Conservation (phyloP, 2,797 vertebrate genomes). For the Pteronotus mesoamericanus region DNA sequence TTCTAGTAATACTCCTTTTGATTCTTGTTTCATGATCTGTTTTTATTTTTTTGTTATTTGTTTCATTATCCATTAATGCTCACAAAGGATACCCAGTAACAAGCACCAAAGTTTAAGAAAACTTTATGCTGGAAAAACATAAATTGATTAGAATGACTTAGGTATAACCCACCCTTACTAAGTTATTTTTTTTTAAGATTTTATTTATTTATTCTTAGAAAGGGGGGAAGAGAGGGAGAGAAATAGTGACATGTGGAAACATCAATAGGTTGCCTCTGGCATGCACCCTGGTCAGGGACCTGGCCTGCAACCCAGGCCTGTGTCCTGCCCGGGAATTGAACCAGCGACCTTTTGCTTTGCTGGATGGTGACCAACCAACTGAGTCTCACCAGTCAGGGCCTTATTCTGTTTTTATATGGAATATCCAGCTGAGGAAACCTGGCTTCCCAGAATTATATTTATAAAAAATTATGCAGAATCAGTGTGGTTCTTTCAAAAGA, state of each 20-base stretch:
- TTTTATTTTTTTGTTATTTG: no score
- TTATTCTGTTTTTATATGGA: background rate
- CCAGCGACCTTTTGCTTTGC: accelerated
- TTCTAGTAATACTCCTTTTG: no score
- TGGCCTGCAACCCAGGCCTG: background rate
- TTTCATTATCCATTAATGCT: no score
- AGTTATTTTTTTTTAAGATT: background rate
- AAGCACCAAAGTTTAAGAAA: no score
- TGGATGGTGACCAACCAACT: background rate
- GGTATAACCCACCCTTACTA: no score
- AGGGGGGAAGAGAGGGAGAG: background rate
- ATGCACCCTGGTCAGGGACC: background rate
- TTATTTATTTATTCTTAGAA: background rate
- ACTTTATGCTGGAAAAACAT: no score
- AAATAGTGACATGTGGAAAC: background rate
- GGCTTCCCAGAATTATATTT: background rate
- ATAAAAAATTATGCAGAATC: background rate
- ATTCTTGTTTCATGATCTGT: no score
- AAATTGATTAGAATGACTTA: no score
- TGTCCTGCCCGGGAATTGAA: background rate
- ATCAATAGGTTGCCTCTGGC: background rate
- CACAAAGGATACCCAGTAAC: no score
- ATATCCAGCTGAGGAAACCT: background rate
- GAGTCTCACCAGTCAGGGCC: background rate
- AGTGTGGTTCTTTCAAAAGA: background rate